These are phyloP conservation scores for Oceanites oceanicus DNA, from an alignment of 2,113 vertebrate genomes.

Conservation along the genomic window DNA sequence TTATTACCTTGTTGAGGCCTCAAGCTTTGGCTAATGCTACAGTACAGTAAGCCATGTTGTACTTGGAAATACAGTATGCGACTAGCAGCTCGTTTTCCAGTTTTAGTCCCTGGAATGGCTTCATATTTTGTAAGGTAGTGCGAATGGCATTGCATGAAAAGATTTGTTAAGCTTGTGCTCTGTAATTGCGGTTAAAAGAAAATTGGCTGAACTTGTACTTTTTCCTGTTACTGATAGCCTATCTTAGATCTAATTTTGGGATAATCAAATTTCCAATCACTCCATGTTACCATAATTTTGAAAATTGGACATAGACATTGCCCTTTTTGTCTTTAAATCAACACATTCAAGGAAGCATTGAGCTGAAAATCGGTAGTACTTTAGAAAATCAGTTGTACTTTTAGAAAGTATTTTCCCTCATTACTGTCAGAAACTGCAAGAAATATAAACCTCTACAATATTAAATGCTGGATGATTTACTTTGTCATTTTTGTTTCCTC, in stretches of 20 bases:
- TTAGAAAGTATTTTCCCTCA: slow-evolving; percentile 16
- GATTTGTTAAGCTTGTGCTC: not conserved
- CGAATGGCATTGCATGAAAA: not conserved
- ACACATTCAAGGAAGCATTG: not conserved
- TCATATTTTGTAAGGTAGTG: not conserved
- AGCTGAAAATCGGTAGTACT: not conserved
- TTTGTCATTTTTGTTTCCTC: not conserved
- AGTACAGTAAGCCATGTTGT: slow-evolving; percentile 13
- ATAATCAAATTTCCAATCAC: not conserved
- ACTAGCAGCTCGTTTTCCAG: slow-evolving; percentile 39
- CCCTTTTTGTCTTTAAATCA: slow-evolving; percentile 5
- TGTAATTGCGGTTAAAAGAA: not conserved
- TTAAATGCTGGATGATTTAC: not conserved
- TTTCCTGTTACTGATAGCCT: not conserved
- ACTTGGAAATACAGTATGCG: slow-evolving; percentile 15
- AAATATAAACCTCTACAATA: not conserved
- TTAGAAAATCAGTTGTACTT: not conserved
- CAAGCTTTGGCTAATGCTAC: not conserved
- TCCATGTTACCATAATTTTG: not conserved
- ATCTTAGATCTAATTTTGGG: not conserved
- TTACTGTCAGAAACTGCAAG: not conserved
- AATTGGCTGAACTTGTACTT: not conserved
- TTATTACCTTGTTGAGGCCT: slow-evolving; percentile 33
- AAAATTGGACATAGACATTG: not conserved
- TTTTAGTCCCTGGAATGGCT: not conserved